Base-by-base conservation (phyloP, 2,888 invertebrate species). In the Platycheirus rosarum region DNA sequence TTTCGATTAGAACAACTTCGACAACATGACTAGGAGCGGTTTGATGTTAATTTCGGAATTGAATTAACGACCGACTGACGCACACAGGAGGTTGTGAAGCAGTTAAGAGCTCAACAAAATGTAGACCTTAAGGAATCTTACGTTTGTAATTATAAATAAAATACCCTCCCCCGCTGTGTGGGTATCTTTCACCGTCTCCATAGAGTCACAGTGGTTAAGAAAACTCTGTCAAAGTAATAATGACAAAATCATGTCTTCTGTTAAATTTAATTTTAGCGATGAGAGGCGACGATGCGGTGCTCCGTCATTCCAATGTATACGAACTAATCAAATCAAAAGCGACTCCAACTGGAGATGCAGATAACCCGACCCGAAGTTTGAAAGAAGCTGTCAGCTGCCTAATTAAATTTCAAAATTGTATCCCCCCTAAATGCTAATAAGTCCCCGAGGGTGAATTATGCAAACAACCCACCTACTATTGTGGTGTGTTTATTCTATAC, bases 401-500 rank as follows among this genome's bases (percentile, higher is more conserved):
- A 82, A 82, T 82, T 82, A 82, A 82, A 82, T 82, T 77, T 77
- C 77, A 82, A 82, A 82, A 77, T 82, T 82, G 66, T 70, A 71
- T 71, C 65, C 76, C 71, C 71, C 77, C 66, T 82, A 82, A 82
- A 82, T 82, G 82, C 48, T 82, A 82, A 82, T 77, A 77, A 71
- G 66, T 49, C 77, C 80, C 77, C 26, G 14, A 76, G 66, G 82
- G 71, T 71, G 42, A 77, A 71, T 82, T 82, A 77, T 55, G 66
- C 82, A 82, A 77, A 82, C 82, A 82, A 82, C 82, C 82, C 82
- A 63, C 76, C 46, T 32, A 51, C 60, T 32, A 60, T 42, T 62
- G 62, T 49, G 48, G 48, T 57, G 11, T 60, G n/a, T 23, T 13
- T 44, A 1, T 4, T 4, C 35, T 55, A 18, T 55, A 20, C 1